Evolutionary conservation across 2,888 invertebrate species (phyloP).

Genomic region (Pseudanteris insignis): DNA sequence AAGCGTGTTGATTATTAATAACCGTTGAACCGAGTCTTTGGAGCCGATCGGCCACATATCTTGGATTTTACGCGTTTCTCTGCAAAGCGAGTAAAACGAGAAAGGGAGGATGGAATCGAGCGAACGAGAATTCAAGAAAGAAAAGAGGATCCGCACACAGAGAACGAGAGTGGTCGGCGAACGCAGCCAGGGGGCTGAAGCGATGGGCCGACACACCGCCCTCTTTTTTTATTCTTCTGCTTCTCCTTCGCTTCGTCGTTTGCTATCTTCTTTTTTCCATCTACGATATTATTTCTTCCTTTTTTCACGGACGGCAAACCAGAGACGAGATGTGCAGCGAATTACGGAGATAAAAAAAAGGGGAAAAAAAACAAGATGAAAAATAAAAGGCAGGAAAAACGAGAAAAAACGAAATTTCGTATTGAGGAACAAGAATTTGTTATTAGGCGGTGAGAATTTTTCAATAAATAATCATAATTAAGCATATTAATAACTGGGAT

Average conservation of each 20-base stretch:
- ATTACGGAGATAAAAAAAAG: constrained; percentile 29
- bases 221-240: constrained; percentile 43
- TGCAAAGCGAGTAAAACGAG: constrained; percentile 47
- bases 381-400: no score
- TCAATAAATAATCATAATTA: constrained; percentile 27
- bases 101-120: constrained; percentile 39
- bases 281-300: constrained; percentile 45
- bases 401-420: constrained; percentile 19
- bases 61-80: constrained; percentile 56
- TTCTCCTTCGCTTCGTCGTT: constrained; percentile 34
- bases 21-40: constrained; percentile 33
- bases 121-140: constrained; percentile 44
- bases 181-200: constrained; percentile 51
- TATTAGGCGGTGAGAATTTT: constrained; percentile 1
- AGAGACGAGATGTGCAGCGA: constrained; percentile 45
- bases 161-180: constrained; percentile 48
- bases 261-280: constrained; percentile 46
- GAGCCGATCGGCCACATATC: constrained; percentile 51
- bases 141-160: constrained; percentile 45
- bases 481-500: no score
- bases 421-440: constrained; percentile 6
- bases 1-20: constrained; percentile 50
- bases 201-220: constrained; percentile 52
- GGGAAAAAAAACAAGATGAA: no score
- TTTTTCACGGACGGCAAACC: constrained; percentile 47